phyloP scores from a whole-genome alignment of 2,888 invertebrate genomes.

The Nowickia ferox region DNA sequence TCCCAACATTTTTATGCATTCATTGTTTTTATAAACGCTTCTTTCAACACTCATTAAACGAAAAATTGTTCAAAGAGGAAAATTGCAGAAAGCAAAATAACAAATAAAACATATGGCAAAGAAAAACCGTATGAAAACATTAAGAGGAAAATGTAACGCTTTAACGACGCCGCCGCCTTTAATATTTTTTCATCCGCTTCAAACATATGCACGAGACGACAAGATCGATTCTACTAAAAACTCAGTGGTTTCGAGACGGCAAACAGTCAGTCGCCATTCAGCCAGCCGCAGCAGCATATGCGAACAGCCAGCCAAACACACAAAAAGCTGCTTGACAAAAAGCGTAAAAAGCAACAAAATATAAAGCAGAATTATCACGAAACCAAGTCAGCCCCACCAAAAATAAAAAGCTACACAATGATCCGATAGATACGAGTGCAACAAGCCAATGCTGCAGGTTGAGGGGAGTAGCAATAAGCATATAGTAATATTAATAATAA shows the following conservation, averaged over 20 bases:
- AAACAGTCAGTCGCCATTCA: constrained; percentile 42
- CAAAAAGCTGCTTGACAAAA: constrained; percentile 43
- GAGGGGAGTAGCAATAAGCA: not conserved
- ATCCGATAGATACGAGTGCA: constrained; percentile 28
- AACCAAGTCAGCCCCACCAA: constrained; percentile 48
- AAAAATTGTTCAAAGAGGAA: constrained; percentile 1
- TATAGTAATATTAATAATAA: not conserved
- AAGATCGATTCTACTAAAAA: constrained; percentile 82
- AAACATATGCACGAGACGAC: constrained; percentile 80
- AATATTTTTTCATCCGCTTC: constrained; percentile 72
- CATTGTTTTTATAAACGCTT: constrained; percentile 42
- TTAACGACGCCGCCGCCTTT: constrained; percentile 23
- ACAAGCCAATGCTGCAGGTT: constrained; percentile 16
- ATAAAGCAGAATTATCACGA: constrained; percentile 49
- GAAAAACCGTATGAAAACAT: constrained; percentile 58
- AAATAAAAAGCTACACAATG: constrained; percentile 39
- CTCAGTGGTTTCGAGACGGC: constrained; percentile 68
- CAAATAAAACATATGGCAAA: constrained; percentile 21
- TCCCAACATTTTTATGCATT: constrained; percentile 24
- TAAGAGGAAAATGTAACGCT: constrained; percentile 11
- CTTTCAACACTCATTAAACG: constrained; percentile 53
- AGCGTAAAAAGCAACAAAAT: constrained; percentile 34
- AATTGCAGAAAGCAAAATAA: constrained; percentile 32
- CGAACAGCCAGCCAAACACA: constrained; percentile 44
- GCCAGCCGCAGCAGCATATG: constrained; percentile 38